Conservation (phyloP, 2,888 invertebrate genomes). For the Frankliniella fusca region DNA sequence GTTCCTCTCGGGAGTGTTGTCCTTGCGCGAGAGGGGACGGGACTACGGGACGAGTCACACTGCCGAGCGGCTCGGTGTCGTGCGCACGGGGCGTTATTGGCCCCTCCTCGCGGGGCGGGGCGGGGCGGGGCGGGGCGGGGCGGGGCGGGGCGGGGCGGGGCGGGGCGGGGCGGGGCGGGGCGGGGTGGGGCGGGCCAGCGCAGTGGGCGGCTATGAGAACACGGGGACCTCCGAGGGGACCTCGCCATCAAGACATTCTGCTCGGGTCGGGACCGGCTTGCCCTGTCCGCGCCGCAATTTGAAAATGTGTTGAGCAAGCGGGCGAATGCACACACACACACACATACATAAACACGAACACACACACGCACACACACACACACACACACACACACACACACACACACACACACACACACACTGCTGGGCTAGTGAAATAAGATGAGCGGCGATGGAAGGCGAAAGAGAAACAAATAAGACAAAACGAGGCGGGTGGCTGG, state of each 20-base stretch:
- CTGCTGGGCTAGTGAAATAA: neutral
- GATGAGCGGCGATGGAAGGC: too few species aligned
- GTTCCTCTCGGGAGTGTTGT: too few species aligned
- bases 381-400: too few species aligned
- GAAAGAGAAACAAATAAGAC: neutral
- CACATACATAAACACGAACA: too few species aligned
- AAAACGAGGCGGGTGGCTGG: neutral
- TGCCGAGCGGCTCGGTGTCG: too few species aligned
- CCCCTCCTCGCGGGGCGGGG: neutral
- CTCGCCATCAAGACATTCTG: neutral
- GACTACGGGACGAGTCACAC: too few species aligned
- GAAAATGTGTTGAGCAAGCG: neutral
- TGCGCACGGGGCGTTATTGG: too few species aligned
- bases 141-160: neutral
- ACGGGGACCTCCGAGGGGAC: neutral
- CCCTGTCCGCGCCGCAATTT: neutral
- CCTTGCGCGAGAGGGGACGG: too few species aligned
- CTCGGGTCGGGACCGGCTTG: neutral
- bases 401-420: constrained; percentile 20
- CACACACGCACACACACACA: too few species aligned
- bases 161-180: neutral
- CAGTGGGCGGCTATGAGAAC: neutral
- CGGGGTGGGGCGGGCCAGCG: neutral
- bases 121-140: neutral
- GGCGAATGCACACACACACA: neutral